Percentiles rank a stretch among this genome's conserved stretches.
Conservation (phyloP, 1,140 invertebrate species). For the Sinonovacula constricta region DNA sequence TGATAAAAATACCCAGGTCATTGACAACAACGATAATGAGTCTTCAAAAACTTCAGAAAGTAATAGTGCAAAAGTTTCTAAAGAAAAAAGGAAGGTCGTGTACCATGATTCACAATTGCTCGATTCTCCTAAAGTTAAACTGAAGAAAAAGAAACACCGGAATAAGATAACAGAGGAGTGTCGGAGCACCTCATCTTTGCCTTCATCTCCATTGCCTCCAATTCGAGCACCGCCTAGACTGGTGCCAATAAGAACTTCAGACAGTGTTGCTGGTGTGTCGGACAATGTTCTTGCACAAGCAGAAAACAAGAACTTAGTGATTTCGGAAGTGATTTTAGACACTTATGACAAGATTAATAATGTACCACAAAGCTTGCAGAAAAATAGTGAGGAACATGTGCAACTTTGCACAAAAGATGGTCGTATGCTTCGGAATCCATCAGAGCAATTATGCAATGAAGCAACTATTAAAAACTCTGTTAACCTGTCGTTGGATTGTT, state of each 20-base stretch:
- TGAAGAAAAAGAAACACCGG: background rate
- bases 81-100: background rate
- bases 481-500: no score
- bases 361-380: background rate
- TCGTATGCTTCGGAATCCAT: background rate
- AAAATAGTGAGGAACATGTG: background rate
- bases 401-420: background rate
- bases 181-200: conserved; percentile 5
- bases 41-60: background rate
- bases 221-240: conserved; percentile 48
- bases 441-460: no score
- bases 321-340: conserved; percentile 1
- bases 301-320: conserved; percentile 11
- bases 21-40: background rate
- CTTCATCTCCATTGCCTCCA: conserved; percentile 4
- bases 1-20: background rate
- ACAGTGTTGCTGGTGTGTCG: background rate
- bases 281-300: background rate
- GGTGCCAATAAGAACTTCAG: conserved; percentile 26
- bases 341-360: background rate
- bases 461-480: no score
- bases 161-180: background rate
- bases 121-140: background rate
- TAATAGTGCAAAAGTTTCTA: background rate
- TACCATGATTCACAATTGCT: background rate